Conservation (phyloP, 2,113 vertebrate species). For the Amazona vittata region DNA sequence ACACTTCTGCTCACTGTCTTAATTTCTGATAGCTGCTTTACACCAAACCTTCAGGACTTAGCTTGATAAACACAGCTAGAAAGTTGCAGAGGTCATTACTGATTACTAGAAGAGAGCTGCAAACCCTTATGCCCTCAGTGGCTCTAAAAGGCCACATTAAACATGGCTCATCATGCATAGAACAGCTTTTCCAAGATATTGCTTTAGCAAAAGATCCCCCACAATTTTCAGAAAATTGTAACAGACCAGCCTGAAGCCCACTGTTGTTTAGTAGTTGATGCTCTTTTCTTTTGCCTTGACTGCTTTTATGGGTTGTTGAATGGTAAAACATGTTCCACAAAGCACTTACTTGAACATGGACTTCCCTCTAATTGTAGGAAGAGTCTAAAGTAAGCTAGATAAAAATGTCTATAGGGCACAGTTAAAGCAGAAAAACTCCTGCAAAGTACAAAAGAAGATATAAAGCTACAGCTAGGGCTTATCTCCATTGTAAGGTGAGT, state of each 20-base stretch:
- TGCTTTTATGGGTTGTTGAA: neutral
- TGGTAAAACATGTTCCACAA: neutral
- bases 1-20: neutral
- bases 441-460: neutral
- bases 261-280: neutral
- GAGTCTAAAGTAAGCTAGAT: neutral
- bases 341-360: neutral
- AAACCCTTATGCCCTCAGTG: neutral
- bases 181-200: neutral
- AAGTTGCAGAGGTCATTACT: neutral
- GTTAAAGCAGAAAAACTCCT: neutral
- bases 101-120: neutral
- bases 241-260: neutral
- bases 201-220: neutral
- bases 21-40: neutral
- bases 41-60: neutral
- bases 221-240: neutral
- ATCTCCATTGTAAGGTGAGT: neutral
- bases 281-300: neutral
- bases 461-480: neutral
- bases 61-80: neutral
- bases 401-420: neutral
- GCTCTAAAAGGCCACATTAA: neutral
- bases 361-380: neutral
- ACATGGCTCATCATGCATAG: neutral